Percentiles rank a stretch among this genome's conserved stretches.
phyloP scores from a whole-genome alignment of 1,140 invertebrate species.

The Centruroides vittatus region DNA sequence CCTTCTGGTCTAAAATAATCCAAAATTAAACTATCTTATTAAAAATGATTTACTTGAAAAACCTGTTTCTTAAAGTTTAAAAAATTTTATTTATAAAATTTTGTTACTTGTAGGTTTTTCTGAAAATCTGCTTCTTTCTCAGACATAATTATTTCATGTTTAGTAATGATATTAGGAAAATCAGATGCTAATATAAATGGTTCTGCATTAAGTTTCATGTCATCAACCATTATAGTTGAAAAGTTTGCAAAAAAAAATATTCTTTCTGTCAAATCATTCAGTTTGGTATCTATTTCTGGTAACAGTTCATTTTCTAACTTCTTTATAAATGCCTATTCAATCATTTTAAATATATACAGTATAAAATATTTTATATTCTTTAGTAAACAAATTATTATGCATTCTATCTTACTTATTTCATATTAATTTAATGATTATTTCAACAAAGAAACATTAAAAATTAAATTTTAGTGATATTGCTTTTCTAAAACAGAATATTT shows the following conservation, averaged over 20 bases:
- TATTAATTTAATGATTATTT: background rate
- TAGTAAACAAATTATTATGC: background rate
- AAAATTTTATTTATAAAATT: background rate
- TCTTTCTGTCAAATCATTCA: background rate
- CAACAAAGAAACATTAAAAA: background rate
- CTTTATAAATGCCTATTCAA: background rate
- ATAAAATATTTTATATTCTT: background rate
- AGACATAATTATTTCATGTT: background rate
- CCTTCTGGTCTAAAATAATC: conserved; percentile 25
- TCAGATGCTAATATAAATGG: background rate
- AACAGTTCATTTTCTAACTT: background rate
- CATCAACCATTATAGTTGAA: background rate
- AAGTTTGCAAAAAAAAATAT: background rate
- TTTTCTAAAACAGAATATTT: too few species aligned
- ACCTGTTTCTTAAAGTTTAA: too few species aligned
- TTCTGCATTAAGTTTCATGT: background rate
- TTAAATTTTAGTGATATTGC: background rate
- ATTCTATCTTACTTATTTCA: too few species aligned
- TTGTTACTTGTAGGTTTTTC: background rate
- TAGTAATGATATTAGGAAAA: background rate
- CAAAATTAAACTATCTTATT: background rate
- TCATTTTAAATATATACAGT: background rate
- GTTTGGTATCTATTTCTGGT: background rate
- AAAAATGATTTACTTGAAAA: background rate
- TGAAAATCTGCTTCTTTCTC: background rate